phyloP scores from a whole-genome alignment of 2,797 vertebrate genomes.

The Odontamblyopus lacepedii region DNA sequence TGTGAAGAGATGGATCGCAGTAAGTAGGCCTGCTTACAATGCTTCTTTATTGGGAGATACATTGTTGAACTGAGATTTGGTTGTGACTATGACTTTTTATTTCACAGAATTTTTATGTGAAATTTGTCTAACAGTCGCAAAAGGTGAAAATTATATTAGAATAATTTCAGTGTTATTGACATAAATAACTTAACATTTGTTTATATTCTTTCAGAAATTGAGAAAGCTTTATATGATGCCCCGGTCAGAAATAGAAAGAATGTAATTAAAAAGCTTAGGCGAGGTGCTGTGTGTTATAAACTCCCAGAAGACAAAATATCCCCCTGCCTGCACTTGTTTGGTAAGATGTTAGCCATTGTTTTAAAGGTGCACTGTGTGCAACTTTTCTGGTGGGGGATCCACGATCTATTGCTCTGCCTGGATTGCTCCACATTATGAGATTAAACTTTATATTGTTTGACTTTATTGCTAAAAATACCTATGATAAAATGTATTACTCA shows the following conservation, averaged over 20 bases:
- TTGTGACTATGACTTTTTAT: constrained; percentile 4
- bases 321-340: constrained; percentile 60
- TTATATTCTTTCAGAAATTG: constrained; percentile 51
- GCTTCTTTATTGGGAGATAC: not conserved
- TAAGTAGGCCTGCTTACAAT: constrained; percentile 45
- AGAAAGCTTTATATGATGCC: constrained; percentile 46
- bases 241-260: constrained; percentile 36
- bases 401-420: not conserved
- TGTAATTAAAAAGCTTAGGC: constrained; percentile 48
- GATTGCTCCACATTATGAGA: not conserved
- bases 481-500: too few species aligned
- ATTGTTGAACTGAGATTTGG: not conserved
- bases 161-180: not conserved
- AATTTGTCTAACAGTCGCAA: constrained; percentile 66
- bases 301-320: constrained; percentile 43
- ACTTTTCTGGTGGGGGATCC: not conserved
- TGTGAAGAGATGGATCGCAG: constrained; percentile 43
- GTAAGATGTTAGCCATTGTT: constrained; percentile 35
- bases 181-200: not conserved
- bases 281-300: constrained; percentile 56
- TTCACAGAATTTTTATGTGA: constrained; percentile 68
- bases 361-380: not conserved
- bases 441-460: too few species aligned
- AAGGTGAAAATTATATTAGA: constrained; percentile 39
- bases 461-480: too few species aligned